These are phyloP conservation scores for Fistularia tabacaria DNA, from an alignment of 2,797 vertebrate species.

Conservation along the genomic window DNA sequence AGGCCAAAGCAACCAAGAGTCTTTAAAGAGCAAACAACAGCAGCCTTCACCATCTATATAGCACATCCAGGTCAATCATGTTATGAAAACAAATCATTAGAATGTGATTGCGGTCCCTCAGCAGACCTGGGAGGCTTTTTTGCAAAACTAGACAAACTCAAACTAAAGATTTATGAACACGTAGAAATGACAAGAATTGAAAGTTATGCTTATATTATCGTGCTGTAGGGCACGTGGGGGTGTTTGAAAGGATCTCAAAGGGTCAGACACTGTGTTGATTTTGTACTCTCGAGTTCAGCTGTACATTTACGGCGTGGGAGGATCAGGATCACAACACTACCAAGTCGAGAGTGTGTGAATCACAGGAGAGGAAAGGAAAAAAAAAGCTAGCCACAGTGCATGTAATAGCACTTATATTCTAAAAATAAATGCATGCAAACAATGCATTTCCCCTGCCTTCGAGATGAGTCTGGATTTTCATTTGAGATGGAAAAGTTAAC, in stretches of 20 bases:
- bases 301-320: conserved; percentile 43
- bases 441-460: no score
- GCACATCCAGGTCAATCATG: neutral
- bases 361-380: conserved; percentile 31
- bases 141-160: no score
- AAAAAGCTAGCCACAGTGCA: no score
- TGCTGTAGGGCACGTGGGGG: conserved; percentile 43
- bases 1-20: no score
- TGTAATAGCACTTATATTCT: no score
- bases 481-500: no score
- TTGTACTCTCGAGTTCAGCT: conserved; percentile 31
- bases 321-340: conserved; percentile 18
- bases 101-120: neutral
- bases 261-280: conserved; percentile 27
- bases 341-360: conserved; percentile 35
- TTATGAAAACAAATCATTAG: neutral
- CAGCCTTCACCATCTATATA: neutral
- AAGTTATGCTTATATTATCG: conserved; percentile 26
- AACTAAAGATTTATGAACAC: conserved; percentile 2
- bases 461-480: no score
- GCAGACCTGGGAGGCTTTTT: neutral
- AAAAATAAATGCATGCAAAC: no score
- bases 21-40: no score
- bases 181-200: conserved; percentile 10
- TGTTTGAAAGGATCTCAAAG: conserved; percentile 33